These are phyloP conservation scores for Palloptera scutellata DNA, from an alignment of 2,888 invertebrate genomes.

Conservation along the genomic window DNA sequence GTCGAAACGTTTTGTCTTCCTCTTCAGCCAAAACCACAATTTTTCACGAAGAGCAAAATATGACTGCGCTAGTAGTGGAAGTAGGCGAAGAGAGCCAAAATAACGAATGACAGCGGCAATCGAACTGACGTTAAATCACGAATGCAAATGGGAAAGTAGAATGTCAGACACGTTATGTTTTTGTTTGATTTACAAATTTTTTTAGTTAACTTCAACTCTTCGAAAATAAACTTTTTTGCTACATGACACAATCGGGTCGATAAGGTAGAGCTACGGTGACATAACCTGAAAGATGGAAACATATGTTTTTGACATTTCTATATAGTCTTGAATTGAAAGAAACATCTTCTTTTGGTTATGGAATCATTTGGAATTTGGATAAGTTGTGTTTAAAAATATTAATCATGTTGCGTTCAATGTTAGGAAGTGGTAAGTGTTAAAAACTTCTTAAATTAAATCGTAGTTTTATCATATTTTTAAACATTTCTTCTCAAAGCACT, in stretches of 20 bases:
- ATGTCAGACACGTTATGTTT: not conserved
- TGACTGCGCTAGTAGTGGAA: no score
- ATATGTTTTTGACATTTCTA: conserved; percentile 38
- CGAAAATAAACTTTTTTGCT: no score
- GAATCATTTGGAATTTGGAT: conserved; percentile 24
- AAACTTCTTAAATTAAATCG: conserved; percentile 1
- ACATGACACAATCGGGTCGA: not conserved
- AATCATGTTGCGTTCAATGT: conserved; percentile 53
- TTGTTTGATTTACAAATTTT: no score
- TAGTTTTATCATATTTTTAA: not conserved
- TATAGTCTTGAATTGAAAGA: conserved; percentile 12
- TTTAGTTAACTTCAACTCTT: no score
- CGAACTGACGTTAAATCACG: conserved; percentile 15
- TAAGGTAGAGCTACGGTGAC: conserved; percentile 21
- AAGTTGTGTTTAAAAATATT: conserved; percentile 28
- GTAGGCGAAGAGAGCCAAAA: conserved; percentile 33
- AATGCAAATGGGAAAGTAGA: conserved; percentile 14
- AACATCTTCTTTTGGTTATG: conserved; percentile 40
- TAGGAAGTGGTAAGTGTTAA: conserved; percentile 49
- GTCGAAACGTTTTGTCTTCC: conserved; percentile 24
- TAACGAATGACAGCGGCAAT: conserved; percentile 28
- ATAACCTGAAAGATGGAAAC: conserved; percentile 4
- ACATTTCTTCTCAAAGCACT: conserved; percentile 41
- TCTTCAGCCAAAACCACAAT: conserved; percentile 21
- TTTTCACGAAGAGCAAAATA: not conserved